Base-by-base conservation (phyloP, 1,140 invertebrate genomes). In the Penaeus chinensis region DNA sequence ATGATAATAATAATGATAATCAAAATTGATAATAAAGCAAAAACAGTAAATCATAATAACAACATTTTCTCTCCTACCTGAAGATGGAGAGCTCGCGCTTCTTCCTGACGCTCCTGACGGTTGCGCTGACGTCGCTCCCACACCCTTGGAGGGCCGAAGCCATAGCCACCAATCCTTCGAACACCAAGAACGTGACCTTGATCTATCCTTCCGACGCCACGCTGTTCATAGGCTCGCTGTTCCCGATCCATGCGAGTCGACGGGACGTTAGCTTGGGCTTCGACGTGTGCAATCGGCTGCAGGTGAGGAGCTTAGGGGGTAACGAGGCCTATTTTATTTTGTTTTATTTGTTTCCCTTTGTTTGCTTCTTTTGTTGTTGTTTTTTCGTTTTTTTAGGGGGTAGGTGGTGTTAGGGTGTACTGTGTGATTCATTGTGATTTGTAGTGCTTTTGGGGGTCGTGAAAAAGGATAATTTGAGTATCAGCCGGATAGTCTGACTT, bases 141-240 rank as follows among this genome's bases (percentile, higher is more conserved):
- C 27, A n/a, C 22, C 78, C 47, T 47, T 47, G 47, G 47, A 81
- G 90, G 86, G 89, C 61, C 82, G 47, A 7, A 47, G 47, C 47
- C 47, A 13, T 47, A 4, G 11, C 47, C 47, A 47, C 47, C 47
- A 47, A 13, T 47, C 5, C 47, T 47, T 47, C 47, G 47, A 47
- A 13, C 47, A 62, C 32, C 76, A 7, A 19, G 90, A 78, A 61
- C 22, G 60, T 87, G 90, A 37, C 69, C 89, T 32, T 82, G 91
- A 27, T 79, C 90, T 80, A 66, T 81, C 42, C 80, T 65, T 0
- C 79, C 3, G 93, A 93, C 10, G 93, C 94, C 87, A 92, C 94
- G n/a, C 90, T 94, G 20, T 90, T 94, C 10, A 90, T 94, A 3
- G 94, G 94, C 0, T 94, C 93, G 2, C 89, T 94, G 2, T 94